These are phyloP conservation scores for Fragum whitleyi DNA, from an alignment of 2,888 invertebrate species.

Conservation along the genomic window DNA sequence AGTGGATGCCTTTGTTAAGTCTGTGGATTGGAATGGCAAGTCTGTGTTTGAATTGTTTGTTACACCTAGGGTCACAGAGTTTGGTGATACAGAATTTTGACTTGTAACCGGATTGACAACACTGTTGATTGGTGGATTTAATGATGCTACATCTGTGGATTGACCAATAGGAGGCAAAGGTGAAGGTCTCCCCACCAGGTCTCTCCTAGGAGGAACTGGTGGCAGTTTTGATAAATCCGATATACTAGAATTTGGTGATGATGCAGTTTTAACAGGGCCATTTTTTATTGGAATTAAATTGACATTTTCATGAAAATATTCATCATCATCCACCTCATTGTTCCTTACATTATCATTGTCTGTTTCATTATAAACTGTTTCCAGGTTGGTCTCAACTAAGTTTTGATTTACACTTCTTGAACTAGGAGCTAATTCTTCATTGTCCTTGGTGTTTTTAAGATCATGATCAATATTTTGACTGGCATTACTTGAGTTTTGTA, in stretches of 20 bases:
- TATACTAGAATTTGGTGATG: not conserved
- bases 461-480: constrained; percentile 26
- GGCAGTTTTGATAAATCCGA: constrained; percentile 58
- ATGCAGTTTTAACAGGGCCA: constrained; percentile 17
- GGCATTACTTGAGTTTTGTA: constrained; percentile 47
- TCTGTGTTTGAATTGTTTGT: not conserved
- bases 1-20: not conserved
- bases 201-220: constrained; percentile 66
- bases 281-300: constrained; percentile 11
- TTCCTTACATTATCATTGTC: constrained; percentile 1
- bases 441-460: too few relatives aligned
- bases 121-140: not conserved
- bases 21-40: constrained; percentile 18
- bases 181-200: constrained; percentile 48
- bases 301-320: constrained; percentile 55
- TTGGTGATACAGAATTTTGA: not conserved
- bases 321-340: constrained; percentile 28
- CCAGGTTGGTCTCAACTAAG: too few relatives aligned
- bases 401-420: too few relatives aligned
- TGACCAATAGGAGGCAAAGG: constrained; percentile 69
- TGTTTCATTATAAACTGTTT: not conserved
- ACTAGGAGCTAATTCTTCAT: too few relatives aligned
- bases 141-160: not conserved
- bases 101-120: constrained; percentile 5
- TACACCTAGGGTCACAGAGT: not conserved